phyloP scores from a whole-genome alignment of 2,888 invertebrate genomes.

The Sarcophaga rosellei region DNA sequence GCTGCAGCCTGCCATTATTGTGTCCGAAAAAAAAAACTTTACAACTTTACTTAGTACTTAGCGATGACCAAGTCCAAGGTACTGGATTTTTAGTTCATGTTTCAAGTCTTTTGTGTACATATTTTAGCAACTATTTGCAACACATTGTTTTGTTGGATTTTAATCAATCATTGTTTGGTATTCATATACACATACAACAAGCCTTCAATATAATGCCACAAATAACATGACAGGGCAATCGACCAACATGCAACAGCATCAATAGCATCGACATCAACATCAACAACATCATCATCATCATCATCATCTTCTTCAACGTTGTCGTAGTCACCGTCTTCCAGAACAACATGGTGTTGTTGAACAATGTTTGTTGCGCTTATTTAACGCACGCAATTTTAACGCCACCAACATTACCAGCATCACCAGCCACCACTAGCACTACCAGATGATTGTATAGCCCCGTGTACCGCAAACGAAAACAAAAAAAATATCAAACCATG shows the following conservation, averaged over 20 bases:
- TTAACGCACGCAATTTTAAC: constrained; percentile 70
- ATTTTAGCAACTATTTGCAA: constrained; percentile 37
- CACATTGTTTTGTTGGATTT: constrained; percentile 55
- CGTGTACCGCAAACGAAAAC: constrained; percentile 1
- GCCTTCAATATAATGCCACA: background rate
- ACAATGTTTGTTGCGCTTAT: constrained; percentile 65
- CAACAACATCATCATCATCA: constrained; percentile 10
- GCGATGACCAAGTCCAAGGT: too few relatives aligned
- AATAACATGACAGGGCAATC: background rate
- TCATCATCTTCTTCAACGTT: background rate
- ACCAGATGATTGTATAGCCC: constrained; percentile 35
- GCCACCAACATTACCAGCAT: constrained; percentile 46
- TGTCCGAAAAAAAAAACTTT: background rate
- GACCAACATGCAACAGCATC: constrained; percentile 4
- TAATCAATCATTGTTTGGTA: constrained; percentile 64
- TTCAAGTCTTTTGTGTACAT: background rate
- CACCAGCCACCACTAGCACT: background rate
- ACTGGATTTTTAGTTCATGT: too few relatives aligned
- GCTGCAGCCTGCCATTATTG: background rate
- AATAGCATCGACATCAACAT: background rate
- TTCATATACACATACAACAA: background rate
- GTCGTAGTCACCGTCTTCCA: constrained; percentile 1
- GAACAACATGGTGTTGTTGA: constrained; percentile 36
- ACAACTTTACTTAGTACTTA: too few relatives aligned
- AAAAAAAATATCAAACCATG: background rate